Evolutionary conservation across 2,113 vertebrate genomes (phyloP).

Genomic region (Semnornis frantzii): DNA sequence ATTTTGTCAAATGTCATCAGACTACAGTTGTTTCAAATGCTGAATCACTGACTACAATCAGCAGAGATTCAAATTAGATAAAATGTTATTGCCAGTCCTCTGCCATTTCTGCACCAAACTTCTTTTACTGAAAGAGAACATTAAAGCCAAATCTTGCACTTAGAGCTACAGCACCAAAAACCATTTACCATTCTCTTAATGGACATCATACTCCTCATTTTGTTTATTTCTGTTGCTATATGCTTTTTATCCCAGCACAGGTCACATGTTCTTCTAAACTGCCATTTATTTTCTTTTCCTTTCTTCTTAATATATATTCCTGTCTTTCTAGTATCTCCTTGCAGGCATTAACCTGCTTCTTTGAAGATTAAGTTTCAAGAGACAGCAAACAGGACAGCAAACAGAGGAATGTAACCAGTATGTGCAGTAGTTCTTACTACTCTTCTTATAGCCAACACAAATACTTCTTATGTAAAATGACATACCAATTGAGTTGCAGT

Average conservation of each 20-base stretch:
- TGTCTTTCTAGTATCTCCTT: not conserved
- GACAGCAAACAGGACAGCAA: not conserved
- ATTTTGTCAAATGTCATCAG: not conserved
- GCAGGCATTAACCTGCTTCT: not conserved
- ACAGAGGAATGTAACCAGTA: not conserved
- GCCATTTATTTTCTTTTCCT: not conserved
- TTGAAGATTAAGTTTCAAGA: slow-evolving; percentile 6
- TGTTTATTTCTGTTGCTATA: not conserved
- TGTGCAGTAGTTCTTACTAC: not conserved
- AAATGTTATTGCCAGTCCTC: not conserved
- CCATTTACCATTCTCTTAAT: not conserved
- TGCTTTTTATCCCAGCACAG: not conserved
- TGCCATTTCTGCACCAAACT: not conserved
- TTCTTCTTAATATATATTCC: not conserved
- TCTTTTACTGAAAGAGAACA: not conserved
- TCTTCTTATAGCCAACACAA: not conserved
- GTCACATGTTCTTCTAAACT: not conserved
- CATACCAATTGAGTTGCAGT: not conserved
- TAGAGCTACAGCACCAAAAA: not conserved
- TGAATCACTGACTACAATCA: not conserved
- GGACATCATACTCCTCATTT: not conserved
- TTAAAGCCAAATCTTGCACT: not conserved
- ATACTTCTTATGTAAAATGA: not conserved
- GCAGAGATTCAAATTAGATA: not conserved
- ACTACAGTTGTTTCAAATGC: not conserved